phyloP scores from a whole-genome alignment of 2,113 vertebrate species.

The Aplodontia rufa region DNA sequence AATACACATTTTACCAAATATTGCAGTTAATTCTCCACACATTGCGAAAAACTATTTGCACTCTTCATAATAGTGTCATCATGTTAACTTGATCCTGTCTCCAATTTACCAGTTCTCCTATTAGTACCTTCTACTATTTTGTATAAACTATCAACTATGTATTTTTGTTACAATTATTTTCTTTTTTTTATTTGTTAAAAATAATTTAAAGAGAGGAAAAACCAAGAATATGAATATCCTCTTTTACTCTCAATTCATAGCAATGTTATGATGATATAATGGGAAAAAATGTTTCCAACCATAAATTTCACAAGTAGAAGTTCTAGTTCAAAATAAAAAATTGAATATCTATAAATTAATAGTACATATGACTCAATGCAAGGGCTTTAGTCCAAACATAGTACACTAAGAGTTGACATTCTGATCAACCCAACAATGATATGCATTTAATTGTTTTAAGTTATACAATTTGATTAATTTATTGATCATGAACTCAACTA shows the following conservation, averaged over 20 bases:
- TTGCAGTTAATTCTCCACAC: not conserved
- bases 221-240: not conserved
- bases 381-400: not conserved
- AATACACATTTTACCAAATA: not conserved
- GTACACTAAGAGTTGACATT: not conserved
- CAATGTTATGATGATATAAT: not conserved
- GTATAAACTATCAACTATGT: not conserved
- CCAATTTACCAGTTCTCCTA: not conserved
- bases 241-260: not conserved
- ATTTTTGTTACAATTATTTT: not conserved
- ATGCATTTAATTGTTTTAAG: not conserved
- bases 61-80: not conserved
- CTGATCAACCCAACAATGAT: not conserved
- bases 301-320: too few relatives aligned
- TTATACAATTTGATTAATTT: not conserved
- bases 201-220: not conserved
- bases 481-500: not conserved
- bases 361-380: not conserved
- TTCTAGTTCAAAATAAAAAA: not conserved
- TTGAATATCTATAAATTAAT: not conserved
- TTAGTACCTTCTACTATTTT: not conserved
- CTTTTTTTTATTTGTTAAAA: conserved; percentile 54
- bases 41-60: not conserved
- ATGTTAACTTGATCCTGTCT: not conserved
- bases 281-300: not conserved